Evolutionary conservation across 1,140 invertebrate genomes (phyloP).

Genomic region (Drosophila suzukii): DNA sequence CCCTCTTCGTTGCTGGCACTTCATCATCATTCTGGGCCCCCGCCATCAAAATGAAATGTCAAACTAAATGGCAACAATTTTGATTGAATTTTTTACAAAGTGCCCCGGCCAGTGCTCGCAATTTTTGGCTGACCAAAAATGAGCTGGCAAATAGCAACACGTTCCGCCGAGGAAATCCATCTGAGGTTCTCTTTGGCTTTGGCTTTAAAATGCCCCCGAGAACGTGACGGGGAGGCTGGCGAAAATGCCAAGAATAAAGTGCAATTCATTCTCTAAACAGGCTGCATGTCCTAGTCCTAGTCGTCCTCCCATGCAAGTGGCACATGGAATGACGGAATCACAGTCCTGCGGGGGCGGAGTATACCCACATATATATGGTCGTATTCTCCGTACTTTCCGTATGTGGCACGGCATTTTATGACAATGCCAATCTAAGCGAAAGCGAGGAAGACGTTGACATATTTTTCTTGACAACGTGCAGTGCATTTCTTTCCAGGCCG

Average conservation of each 20-base stretch:
- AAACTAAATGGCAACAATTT: conserved; percentile 83
- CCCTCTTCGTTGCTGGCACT: conserved; percentile 57
- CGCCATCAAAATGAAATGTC: conserved; percentile 80
- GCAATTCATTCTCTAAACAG: conserved; percentile 76
- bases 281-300: conserved; percentile 40
- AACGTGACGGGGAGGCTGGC: conserved; percentile 59
- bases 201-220: conserved; percentile 43
- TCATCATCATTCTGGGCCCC: conserved; percentile 71
- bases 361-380: not conserved
- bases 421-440: conserved; percentile 79
- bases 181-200: conserved; percentile 56
- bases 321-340: conserved; percentile 53
- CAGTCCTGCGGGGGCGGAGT: conserved; percentile 32
- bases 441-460: conserved; percentile 71
- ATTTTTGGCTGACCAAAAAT: conserved; percentile 38
- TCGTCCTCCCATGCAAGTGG: conserved; percentile 21
- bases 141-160: conserved; percentile 61
- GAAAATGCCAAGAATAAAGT: conserved; percentile 78
- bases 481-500: conserved; percentile 57
- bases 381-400: not conserved
- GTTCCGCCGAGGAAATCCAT: conserved; percentile 60
- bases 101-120: conserved; percentile 20
- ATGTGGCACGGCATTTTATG: conserved; percentile 64
- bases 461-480: conserved; percentile 71
- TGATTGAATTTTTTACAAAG: conserved; percentile 75